Evolutionary conservation across 2,888 invertebrate genomes (phyloP).

Genomic region (Allacma fusca): DNA sequence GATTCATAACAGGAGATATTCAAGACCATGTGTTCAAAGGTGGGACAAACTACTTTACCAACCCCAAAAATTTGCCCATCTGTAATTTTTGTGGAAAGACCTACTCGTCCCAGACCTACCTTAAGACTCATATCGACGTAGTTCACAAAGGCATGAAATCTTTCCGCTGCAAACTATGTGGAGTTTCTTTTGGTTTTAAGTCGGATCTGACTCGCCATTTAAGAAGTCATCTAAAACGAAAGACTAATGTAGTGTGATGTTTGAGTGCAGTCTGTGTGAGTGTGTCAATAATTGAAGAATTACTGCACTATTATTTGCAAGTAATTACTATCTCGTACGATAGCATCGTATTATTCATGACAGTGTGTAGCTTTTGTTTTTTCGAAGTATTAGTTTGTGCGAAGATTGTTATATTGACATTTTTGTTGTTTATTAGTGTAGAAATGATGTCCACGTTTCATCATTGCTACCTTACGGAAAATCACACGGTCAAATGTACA

Average conservation of each 20-base stretch:
- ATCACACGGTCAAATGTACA: not conserved
- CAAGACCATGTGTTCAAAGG: slow-evolving; percentile 13
- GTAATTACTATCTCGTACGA: not conserved
- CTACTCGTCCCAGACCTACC: slow-evolving; percentile 32
- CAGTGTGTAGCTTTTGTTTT: not conserved
- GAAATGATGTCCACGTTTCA: not conserved
- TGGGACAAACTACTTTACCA: slow-evolving; percentile 22
- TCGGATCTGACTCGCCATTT: slow-evolving; percentile 22
- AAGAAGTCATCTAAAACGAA: slow-evolving; percentile 28
- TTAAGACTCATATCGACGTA: slow-evolving; percentile 32
- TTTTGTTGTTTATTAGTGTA: not conserved
- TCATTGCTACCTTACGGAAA: not conserved
- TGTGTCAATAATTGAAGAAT: not conserved
- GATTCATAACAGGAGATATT: slow-evolving; percentile 11
- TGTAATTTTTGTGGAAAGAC: slow-evolving; percentile 35
- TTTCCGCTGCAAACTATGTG: slow-evolving; percentile 24
- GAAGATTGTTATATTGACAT: not conserved
- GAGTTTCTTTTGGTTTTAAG: slow-evolving; percentile 28
- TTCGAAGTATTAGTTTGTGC: not conserved
- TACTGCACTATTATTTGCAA: slow-evolving; percentile 3
- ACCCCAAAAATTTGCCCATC: slow-evolving; percentile 30
- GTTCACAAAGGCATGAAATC: slow-evolving; percentile 36
- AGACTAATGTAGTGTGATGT: slow-evolving; percentile 22
- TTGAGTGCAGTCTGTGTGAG: not conserved
- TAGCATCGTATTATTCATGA: slow-evolving; percentile 9